Percentiles rank a stretch among this genome's conserved stretches.
Conservation (phyloP, 2,797 vertebrate genomes). For the Okamejei kenojei region DNA sequence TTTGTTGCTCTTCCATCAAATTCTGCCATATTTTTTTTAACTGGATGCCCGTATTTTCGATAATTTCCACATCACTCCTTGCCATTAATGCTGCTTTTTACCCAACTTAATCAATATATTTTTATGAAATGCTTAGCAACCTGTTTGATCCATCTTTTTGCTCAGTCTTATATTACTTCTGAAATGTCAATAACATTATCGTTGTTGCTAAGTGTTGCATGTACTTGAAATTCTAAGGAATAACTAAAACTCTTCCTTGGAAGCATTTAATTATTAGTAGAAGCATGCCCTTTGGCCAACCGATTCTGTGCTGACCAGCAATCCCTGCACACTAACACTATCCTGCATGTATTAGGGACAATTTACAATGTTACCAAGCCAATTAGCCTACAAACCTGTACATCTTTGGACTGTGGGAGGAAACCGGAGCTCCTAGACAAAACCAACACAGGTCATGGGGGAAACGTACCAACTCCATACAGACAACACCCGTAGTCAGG, state of each 20-base stretch:
- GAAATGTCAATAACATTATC: neutral
- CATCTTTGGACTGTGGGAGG: too few relatives aligned
- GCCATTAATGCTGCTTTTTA: neutral
- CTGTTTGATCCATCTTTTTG: neutral
- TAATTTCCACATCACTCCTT: neutral
- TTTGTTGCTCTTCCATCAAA: neutral
- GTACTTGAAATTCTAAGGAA: neutral
- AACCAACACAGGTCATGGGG: too few relatives aligned
- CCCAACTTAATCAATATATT: neutral
- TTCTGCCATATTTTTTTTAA: neutral
- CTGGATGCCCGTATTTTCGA: neutral
- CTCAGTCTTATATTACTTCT: neutral
- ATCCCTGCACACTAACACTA: too few relatives aligned
- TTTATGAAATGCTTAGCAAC: neutral
- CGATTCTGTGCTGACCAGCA: too few relatives aligned
- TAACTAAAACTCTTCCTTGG: neutral
- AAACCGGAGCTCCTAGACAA: too few relatives aligned
- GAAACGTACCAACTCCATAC: too few relatives aligned
- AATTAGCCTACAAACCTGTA: too few relatives aligned
- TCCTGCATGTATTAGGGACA: too few relatives aligned
- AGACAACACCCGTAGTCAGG: too few relatives aligned
- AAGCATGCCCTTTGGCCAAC: neutral
- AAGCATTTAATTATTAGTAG: neutral
- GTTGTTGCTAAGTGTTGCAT: neutral
- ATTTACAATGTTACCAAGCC: too few relatives aligned